Evolutionary conservation across 2,888 invertebrate species (phyloP).

Genomic region (Melolontha melolontha): DNA sequence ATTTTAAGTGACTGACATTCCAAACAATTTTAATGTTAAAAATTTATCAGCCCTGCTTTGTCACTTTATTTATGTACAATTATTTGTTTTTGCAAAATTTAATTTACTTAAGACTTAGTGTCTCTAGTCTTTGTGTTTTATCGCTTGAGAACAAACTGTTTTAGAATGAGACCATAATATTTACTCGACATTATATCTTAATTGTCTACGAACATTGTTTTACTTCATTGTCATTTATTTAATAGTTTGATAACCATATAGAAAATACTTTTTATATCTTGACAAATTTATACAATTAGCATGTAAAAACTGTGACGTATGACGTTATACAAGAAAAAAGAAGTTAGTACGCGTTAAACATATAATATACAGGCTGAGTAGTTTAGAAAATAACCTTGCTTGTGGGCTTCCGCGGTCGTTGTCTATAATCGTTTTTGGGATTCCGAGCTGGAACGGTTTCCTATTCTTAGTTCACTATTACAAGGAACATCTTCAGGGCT

Average conservation of each 20-base stretch:
- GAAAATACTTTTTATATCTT: no score
- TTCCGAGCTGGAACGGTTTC: no score
- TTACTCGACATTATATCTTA: slow-evolving; percentile 24
- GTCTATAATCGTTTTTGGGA: no score
- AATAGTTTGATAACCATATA: not conserved
- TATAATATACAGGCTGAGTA: no score
- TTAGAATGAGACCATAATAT: slow-evolving; percentile 27
- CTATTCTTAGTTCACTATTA: no score
- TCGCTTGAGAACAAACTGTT: slow-evolving; percentile 19
- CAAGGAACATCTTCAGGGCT: no score
- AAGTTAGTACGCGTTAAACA: no score
- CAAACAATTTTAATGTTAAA: slow-evolving; percentile 9
- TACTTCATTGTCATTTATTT: slow-evolving; percentile 21
- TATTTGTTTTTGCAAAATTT: slow-evolving; percentile 9
- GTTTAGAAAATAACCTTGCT: no score
- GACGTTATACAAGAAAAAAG: no score
- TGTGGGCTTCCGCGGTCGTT: no score
- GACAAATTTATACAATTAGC: no score
- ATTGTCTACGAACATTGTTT: slow-evolving; percentile 14
- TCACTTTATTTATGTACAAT: slow-evolving; percentile 17
- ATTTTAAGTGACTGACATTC: not conserved
- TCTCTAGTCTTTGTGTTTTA: slow-evolving; percentile 10
- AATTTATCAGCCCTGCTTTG: slow-evolving; percentile 22
- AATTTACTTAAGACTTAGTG: slow-evolving; percentile 27
- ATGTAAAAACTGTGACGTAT: no score